Base-by-base conservation (phyloP, 2,888 invertebrate species). In the Leptinotarsa juncta region DNA sequence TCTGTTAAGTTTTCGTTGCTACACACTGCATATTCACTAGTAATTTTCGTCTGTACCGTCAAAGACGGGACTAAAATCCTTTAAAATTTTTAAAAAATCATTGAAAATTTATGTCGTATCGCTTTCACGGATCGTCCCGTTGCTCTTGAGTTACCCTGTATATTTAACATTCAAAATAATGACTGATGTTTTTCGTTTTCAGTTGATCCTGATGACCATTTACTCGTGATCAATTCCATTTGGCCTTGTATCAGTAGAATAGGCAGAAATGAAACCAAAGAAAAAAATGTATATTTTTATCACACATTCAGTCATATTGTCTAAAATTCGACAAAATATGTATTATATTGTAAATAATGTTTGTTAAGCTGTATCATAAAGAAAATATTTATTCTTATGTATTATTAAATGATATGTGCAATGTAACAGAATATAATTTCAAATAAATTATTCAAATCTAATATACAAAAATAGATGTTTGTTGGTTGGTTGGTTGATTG, bases 161-260 rank as follows among this genome's bases (percentile, higher is more conserved):
- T 42, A 42, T 42, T 10, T 10, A 42, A 42, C 42, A 42, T 42
- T 42, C 12, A 0, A 3, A 10, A 10, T 42, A 42, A 42, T 42
- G n/a, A 51, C 15, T 51, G 51, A 15, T 49, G 65, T 49, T 69
- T 66, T 74, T 69, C 50, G 18, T 20, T 81, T 90, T 72, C 86
- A 91, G 91, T 89, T 91, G 89, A 91, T 91, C 73, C 85, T 91
- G 79, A 91, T 91, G 90, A 91, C 91, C 5, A 91, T 91, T 77
- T 91, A 91, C 83, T 91, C 91, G 65, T 91, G 87, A 89, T 55
- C 26, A 14, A 18, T 57, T 57, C 62, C 14, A 16, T 16, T 20
- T 1, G 16, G 2, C 16, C 14, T 26, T 62, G n/a, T 16, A 62
- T 48, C 32, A 42, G 42, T 16, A 55, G 73, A 70, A 67, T 70